Evolutionary conservation across 2,113 vertebrate species (phyloP), one percentile per base, ranked within the genome.

Genomic region (Podarcis cretensis): DNA sequence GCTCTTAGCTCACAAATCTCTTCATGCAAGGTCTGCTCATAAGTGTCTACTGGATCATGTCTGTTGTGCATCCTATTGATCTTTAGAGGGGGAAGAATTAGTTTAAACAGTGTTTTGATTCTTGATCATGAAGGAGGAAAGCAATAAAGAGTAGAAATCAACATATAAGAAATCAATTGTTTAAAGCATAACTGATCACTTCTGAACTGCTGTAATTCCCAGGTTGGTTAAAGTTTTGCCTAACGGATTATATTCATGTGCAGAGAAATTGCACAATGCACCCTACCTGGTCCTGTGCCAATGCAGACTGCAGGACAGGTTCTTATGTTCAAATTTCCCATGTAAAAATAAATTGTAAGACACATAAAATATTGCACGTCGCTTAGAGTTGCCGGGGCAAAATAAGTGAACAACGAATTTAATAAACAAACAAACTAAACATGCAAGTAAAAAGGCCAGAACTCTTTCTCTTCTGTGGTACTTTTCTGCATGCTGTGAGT

Each of bases 1-100:
- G 21, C 66, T 59, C 90, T 89, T 35, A 92, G 43, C 23, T 90
- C 82, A 89, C 54, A 84, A 68, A 92, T 91, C 83, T 93, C 91
- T 54, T 89, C 91, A 57, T 88, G 87, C 6, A 91, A 86, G 32
- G 63, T 81, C 66, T 84, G 84, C 35, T 89, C 57, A 48, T 90
- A 81, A 30, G 71, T 86, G 16, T 86, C 59, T 80, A 37, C 25
- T 74, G 89, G 84, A 79, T 13, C 7, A 14, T 69, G 59, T 76
- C 13, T 84, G 27, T 16, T 87, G 63, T 83, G 69, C 48, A 90
- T 12, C 32, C 80, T 73, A 59, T 71, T 90, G 40, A 91, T 85
- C 90, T 93, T 74, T 65, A 83, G 86, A 27, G 25, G 8, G 57
- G 27, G 27, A 48, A 73, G 9, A 66, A n/a, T 32, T 57, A 74